phyloP scores from a whole-genome alignment of 92 coral and sea anemone species.

The Pocillopora meandrina region DNA sequence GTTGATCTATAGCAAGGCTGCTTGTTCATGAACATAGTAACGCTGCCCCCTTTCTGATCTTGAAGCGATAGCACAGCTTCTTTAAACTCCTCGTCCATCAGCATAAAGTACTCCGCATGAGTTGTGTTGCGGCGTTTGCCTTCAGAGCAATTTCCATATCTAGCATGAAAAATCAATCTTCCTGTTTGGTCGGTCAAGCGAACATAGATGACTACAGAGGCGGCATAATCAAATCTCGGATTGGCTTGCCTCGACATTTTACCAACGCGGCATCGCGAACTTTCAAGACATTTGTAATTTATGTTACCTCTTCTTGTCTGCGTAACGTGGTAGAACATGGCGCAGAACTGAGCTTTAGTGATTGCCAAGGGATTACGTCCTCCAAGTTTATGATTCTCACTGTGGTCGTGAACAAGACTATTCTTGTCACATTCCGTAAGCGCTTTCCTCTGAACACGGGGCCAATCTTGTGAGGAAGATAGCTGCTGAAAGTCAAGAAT shows the following conservation, averaged over 20 bases:
- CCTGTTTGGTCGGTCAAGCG: conserved; percentile 11
- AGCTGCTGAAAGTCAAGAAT: not conserved
- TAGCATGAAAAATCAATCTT: conserved; percentile 34
- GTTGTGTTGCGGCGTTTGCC: conserved; percentile 14
- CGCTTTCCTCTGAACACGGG: not conserved
- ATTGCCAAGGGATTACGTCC: conserved; percentile 15
- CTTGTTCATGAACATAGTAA: conserved; percentile 29
- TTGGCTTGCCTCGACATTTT: not conserved
- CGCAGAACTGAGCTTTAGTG: conserved; percentile 22
- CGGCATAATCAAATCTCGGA: not conserved
- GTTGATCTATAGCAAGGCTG: conserved; percentile 44
- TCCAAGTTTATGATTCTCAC: conserved; percentile 20
- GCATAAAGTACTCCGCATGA: conserved; percentile 44
- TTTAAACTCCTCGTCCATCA: conserved; percentile 28
- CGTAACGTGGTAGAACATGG: conserved; percentile 26
- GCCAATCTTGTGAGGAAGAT: not conserved
- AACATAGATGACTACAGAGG: conserved; percentile 20
- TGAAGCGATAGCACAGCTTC: not conserved
- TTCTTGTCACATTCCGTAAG: not conserved
- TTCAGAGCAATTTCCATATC: conserved; percentile 36
- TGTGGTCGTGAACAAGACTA: conserved; percentile 21
- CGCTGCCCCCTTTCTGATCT: conserved; percentile 18
- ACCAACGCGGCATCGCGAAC: not conserved
- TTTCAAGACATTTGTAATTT: conserved; percentile 5
- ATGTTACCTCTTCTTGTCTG: conserved; percentile 12